A percentile compares a stretch with the other conserved stretches of the same genome.
These are phyloP conservation scores for Onychostoma macrolepis DNA, from an alignment of 2,113 vertebrate genomes.

Conservation along the genomic window DNA sequence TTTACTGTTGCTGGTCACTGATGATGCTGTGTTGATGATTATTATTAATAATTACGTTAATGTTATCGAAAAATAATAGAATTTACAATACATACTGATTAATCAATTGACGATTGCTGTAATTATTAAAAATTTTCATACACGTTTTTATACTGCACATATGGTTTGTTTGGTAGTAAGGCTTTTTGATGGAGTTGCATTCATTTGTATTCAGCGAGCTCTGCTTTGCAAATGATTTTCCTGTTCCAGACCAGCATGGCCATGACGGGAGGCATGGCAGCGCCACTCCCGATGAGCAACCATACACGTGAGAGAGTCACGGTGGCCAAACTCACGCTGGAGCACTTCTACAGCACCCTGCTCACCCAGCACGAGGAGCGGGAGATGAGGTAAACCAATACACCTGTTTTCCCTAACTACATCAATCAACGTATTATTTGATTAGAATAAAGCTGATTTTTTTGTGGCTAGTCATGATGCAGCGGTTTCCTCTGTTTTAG, in stretches of 20 bases:
- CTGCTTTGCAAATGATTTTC: neutral
- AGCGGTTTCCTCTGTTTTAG: constrained; percentile 64
- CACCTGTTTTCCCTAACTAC: neutral
- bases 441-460: neutral
- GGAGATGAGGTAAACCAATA: constrained; percentile 86
- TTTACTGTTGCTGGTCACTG: no score
- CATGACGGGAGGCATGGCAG: constrained; percentile 90
- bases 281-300: constrained; percentile 96
- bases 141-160: neutral
- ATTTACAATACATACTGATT: neutral
- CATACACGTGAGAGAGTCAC: constrained; percentile 98
- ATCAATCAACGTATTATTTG: neutral
- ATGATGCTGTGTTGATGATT: neutral
- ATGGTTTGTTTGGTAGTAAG: neutral
- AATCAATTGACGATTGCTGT: neutral
- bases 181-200: neutral
- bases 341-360: constrained; percentile 99
- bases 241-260: constrained; percentile 86
- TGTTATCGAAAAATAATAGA: neutral
- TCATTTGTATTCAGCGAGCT: neutral
- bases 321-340: constrained; percentile 95
- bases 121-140: neutral
- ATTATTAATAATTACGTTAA: neutral
- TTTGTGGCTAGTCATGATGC: neutral
- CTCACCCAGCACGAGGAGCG: constrained; percentile 96